Evolutionary conservation across 2,113 vertebrate genomes (phyloP).

Genomic region (Suncus etruscus): DNA sequence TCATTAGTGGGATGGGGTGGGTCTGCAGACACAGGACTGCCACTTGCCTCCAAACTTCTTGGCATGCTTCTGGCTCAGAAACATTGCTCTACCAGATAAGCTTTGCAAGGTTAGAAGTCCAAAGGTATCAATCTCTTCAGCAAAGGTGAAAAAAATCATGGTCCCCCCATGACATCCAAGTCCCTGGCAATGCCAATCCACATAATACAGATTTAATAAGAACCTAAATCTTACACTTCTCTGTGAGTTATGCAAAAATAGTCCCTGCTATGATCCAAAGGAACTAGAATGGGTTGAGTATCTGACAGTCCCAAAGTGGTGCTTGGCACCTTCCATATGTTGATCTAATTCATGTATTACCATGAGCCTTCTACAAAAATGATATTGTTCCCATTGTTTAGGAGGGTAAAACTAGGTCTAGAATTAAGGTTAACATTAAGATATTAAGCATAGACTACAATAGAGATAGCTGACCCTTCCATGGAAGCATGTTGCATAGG

Average conservation of each 20-base stretch:
- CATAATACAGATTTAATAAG: not conserved
- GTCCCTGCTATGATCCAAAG: not conserved
- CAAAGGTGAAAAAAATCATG: not conserved
- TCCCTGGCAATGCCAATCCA: not conserved
- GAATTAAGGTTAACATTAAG: too few species aligned
- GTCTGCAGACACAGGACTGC: not conserved
- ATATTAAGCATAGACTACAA: not conserved
- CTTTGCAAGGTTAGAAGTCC: not conserved
- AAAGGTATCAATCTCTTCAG: not conserved
- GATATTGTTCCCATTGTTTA: not conserved
- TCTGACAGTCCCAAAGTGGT: not conserved
- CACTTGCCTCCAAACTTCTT: not conserved
- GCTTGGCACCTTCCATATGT: not conserved
- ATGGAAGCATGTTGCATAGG: not conserved
- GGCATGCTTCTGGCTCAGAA: not conserved
- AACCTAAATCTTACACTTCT: not conserved
- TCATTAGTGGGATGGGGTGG: slow-evolving; percentile 47
- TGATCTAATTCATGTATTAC: not conserved
- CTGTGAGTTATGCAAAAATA: not conserved
- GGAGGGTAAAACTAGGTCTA: not conserved
- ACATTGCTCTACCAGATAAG: too few species aligned
- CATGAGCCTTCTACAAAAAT: not conserved
- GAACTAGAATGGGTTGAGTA: not conserved
- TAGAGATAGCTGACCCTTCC: not conserved
- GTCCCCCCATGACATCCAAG: not conserved